Base-by-base conservation (phyloP, 2,797 vertebrate species). In the Myotis planiceps region DNA sequence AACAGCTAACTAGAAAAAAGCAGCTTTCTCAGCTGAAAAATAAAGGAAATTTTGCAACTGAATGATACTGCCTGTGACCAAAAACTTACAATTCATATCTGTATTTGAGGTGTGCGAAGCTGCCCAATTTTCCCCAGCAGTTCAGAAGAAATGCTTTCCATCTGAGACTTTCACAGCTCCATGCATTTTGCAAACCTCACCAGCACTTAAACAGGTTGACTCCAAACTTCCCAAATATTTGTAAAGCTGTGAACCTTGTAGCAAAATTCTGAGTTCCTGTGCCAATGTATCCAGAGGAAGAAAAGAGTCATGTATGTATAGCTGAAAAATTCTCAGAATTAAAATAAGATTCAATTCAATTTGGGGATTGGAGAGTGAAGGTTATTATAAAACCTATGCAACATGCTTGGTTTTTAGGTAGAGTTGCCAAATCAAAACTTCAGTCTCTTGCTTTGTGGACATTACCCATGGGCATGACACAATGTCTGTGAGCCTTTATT, bases 31-130 rank as follows among this genome's bases (percentile, higher is more conserved):
- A 0, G 14, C 2, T 86, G 47, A 81, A 78, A 84, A 78, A 29
- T 23, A 84, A 74, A 75, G 79, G 4, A 49, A 45, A 58, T 79
- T 86, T 74, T 86, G 60, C 37, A 76, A 65, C 27, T 76, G 53
- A 92, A 78, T 76, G 79, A 88, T 83, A 63, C 29, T 51, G 37
- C 29, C 37, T 65, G 69, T 86, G 90, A 95, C 92, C 66, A 55
- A 88, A 90, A 34, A 47, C 68, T 90, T 75, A 69, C 66, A 92
- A 74, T 92, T 93, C 37, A 47, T 85, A 85, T 65, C 55, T 84
- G 51, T 89, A 39, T 66, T 91, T 95, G 87, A 96, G 83, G 71
- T 94, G 49, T 96, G 80, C 88, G 81, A 96, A 93, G 66, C 58
- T 92, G 71, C 71, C 75, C 42, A 71, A 79, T 94, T 76, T 92